Evolutionary conservation across 2,113 vertebrate genomes (phyloP).

Genomic region (Eleginops maclovinus): DNA sequence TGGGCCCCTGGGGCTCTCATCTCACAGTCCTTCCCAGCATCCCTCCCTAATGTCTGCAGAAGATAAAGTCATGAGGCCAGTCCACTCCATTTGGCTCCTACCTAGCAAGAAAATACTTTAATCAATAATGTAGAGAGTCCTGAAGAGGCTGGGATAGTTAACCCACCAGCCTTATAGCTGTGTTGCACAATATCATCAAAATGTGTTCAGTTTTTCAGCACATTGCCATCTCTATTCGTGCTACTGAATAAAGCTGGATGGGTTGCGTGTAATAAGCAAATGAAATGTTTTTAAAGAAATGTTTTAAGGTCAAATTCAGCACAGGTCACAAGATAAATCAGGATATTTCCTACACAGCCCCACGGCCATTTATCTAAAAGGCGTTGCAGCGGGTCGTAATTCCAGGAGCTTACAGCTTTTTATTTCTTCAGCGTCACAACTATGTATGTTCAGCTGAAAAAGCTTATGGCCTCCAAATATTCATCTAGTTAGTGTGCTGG

Average conservation of each 20-base stretch:
- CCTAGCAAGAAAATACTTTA: conserved; percentile 67
- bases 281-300: conserved; percentile 28
- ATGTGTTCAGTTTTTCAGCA: conserved; percentile 41
- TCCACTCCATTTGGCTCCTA: conserved; percentile 57
- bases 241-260: conserved; percentile 23
- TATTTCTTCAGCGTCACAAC: conserved; percentile 52
- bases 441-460: conserved; percentile 70
- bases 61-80: conserved; percentile 55
- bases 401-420: conserved; percentile 46
- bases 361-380: conserved; percentile 25
- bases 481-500: conserved; percentile 55
- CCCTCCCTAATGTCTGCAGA: conserved; percentile 42
- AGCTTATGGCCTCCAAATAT: conserved; percentile 72
- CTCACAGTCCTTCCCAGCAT: conserved; percentile 59
- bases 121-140: conserved; percentile 70
- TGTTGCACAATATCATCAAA: conserved; percentile 53
- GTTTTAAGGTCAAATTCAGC: conserved; percentile 40
- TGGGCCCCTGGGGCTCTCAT: conserved; percentile 64
- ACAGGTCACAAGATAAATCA: conserved; percentile 57
- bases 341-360: conserved; percentile 47
- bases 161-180: conserved; percentile 45
- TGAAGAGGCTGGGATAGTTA: conserved; percentile 53
- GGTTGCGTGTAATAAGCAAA: conserved; percentile 11
- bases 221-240: conserved; percentile 24
- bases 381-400: conserved; percentile 49